Evolutionary conservation across 2,888 invertebrate species (phyloP), one percentile per base, ranked within the genome.

Genomic region (Spilarctia lutea): DNA sequence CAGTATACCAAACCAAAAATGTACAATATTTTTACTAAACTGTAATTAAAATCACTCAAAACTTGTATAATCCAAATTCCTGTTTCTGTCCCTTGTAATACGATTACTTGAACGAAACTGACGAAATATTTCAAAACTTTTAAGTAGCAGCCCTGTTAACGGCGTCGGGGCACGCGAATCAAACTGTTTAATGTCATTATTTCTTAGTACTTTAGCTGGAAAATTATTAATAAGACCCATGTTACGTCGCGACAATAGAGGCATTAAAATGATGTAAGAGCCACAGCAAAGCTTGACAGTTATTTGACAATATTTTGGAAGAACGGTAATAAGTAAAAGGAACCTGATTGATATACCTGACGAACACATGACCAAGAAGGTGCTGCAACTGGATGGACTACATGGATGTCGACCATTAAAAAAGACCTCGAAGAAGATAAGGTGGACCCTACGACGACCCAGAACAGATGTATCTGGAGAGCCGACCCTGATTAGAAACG

Each of bases 171-270:
- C 83, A 85, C 85, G 85, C 85, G 74, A 85, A 69, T 75, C 78
- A 76, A 73, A 74, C 67, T 73, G 76, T 74, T 73, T 79, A 77
- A 81, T 80, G 72, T 70, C 79, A 80, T 83, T 68, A 83, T 82
- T 81, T 78, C 78, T 77, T 73, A 69, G 74, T 65, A 70, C 74
- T 81, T 82, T 77, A 73, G 63, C 27, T 24, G 73, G 73, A n/a
- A 75, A 74, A 77, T 83, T 83, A 81, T 81, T 60, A 73, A 75
- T 63, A 70, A 79, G 75, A 72, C 60, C 39, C 63, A 6, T 70
- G 73, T 76, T 71, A 74, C 71, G 66, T 73, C 73, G 67, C 65
- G 24, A 33, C 7, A 24, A 20, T 69, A 18, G 30, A 65, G 67
- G 73, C 73, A 68, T 69, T 56, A 68, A 27, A 18, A 60, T 42